Evolutionary conservation across 2,888 invertebrate species (phyloP).

Genomic region (Thera obeliscata): DNA sequence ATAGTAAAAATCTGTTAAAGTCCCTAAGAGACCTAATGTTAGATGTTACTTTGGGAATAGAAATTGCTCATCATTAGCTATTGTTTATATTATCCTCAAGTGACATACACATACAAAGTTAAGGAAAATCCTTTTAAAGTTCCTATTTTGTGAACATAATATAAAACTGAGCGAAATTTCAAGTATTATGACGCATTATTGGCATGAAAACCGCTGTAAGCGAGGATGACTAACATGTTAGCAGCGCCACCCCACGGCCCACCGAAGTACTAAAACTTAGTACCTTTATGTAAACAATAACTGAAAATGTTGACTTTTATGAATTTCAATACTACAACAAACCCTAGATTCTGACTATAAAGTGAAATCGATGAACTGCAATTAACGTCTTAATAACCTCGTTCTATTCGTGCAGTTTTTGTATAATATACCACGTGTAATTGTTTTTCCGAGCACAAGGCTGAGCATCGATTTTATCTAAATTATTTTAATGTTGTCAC

Average conservation of each 20-base stretch:
- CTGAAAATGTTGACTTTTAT: constrained; percentile 9
- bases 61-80: not conserved
- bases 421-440: not conserved
- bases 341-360: not conserved
- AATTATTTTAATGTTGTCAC: not conserved
- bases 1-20: not conserved
- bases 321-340: constrained; percentile 5
- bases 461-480: not conserved
- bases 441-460: constrained; percentile 2
- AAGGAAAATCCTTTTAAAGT: constrained; percentile 13
- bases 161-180: constrained; percentile 2
- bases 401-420: not conserved
- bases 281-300: constrained; percentile 19
- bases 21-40: no score
- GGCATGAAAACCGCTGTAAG: constrained; percentile 30
- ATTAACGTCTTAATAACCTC: not conserved
- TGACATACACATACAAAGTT: not conserved
- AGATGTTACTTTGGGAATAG: not conserved
- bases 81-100: constrained; percentile 12
- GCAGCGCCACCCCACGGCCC: constrained; percentile 36
- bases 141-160: not conserved
- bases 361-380: not conserved
- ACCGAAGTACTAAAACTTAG: constrained; percentile 31
- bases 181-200: constrained; percentile 22
- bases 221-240: constrained; percentile 30